Conservation (phyloP, 2,113 vertebrate genomes). For the Otocyon megalotis region DNA sequence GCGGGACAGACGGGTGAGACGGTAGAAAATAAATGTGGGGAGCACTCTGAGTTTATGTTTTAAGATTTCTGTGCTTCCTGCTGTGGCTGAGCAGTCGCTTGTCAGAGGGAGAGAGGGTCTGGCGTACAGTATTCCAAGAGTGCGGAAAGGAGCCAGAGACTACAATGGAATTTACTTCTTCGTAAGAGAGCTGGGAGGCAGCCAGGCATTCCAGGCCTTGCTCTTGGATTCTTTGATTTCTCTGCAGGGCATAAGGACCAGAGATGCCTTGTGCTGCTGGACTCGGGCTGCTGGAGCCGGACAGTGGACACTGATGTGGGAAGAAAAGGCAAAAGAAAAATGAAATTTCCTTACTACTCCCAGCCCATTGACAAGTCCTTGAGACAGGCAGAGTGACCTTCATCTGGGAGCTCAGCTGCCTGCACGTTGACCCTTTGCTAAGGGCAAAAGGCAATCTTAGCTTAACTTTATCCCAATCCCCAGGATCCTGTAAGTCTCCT, state of each 20-base stretch:
- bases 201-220: constrained; percentile 64
- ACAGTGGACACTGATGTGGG: neutral
- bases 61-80: constrained; percentile 62
- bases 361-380: neutral
- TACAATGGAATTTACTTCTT: constrained; percentile 63
- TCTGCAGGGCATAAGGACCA: constrained; percentile 16
- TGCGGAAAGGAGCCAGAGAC: constrained; percentile 27
- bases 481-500: neutral
- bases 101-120: neutral
- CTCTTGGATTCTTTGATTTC: constrained; percentile 66
- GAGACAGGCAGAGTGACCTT: neutral
- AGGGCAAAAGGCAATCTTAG: neutral
- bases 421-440: neutral
- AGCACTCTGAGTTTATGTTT: constrained; percentile 52
- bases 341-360: neutral
- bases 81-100: neutral
- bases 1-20: neutral
- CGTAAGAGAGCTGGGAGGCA: constrained; percentile 70
- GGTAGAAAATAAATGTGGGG: neutral
- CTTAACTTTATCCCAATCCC: neutral
- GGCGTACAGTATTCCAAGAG: constrained; percentile 33
- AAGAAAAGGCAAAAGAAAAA: neutral
- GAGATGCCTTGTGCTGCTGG: neutral
- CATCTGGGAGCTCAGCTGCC: neutral
- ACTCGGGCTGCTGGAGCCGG: accelerated